Conservation (phyloP, 2,888 invertebrate species). For the Salpingus planirostris region DNA sequence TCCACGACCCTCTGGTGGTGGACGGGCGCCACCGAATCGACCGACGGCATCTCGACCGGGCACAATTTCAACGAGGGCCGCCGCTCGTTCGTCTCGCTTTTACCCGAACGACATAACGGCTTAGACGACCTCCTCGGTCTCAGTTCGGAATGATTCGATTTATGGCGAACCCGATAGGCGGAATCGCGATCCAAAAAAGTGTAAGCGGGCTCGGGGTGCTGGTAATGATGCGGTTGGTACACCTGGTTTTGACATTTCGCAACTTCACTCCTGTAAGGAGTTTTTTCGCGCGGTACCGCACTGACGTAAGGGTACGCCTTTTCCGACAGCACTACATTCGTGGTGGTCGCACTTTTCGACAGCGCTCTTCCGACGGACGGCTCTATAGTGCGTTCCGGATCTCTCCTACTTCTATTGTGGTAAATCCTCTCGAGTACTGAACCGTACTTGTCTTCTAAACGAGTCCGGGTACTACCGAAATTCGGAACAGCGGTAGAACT, state of each 20-base stretch:
- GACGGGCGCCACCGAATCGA: constrained; percentile 15
- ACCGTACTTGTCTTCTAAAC: constrained; percentile 72
- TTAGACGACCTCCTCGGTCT: constrained; percentile 40
- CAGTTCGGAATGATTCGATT: constrained; percentile 37
- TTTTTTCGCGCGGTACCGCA: constrained; percentile 54
- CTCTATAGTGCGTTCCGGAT: constrained; percentile 63
- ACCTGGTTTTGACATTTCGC: constrained; percentile 38
- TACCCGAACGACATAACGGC: constrained; percentile 49
- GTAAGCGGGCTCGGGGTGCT: constrained; percentile 33
- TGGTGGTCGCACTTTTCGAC: constrained; percentile 61
- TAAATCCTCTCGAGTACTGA: constrained; percentile 65
- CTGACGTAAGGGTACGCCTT: constrained; percentile 54
- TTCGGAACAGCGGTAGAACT: constrained; percentile 27
- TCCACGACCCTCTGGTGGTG: constrained; percentile 29
- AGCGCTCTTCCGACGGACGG: constrained; percentile 47
- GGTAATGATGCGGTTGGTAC: constrained; percentile 20
- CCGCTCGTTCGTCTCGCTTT: constrained; percentile 52
- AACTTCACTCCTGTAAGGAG: constrained; percentile 50
- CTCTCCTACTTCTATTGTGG: constrained; percentile 43
- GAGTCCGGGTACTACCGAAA: constrained; percentile 53
- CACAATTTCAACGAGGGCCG: constrained; percentile 43
- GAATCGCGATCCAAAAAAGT: constrained; percentile 35
- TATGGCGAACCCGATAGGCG: constrained; percentile 34
- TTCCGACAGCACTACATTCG: constrained; percentile 57
- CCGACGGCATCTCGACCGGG: constrained; percentile 42